Percentiles rank a stretch among this genome's conserved stretches.
These are phyloP conservation scores for Pseudocheirus occidentalis DNA, from an alignment of 2,797 vertebrate species.

Conservation along the genomic window DNA sequence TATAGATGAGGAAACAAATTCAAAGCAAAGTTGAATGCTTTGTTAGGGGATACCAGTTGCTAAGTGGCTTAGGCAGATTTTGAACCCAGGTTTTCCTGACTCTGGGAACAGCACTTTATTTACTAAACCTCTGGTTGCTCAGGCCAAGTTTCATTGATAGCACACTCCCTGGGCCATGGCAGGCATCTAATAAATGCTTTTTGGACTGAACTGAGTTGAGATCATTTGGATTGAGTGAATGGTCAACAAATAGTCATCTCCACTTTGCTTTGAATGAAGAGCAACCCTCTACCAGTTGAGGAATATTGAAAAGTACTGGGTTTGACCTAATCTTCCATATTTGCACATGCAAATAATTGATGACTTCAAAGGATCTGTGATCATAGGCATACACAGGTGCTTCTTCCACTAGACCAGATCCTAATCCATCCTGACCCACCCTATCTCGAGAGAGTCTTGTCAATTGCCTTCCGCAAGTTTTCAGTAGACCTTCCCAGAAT, in stretches of 20 bases:
- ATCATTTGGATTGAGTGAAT: not conserved
- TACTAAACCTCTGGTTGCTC: not conserved
- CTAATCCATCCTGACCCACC: not conserved
- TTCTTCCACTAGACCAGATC: not conserved
- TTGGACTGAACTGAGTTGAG: not conserved
- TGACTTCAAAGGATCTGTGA: not conserved
- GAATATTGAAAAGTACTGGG: not conserved
- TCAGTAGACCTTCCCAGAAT: not conserved
- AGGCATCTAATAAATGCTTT: not conserved
- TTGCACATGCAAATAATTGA: not conserved
- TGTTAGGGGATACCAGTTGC: not conserved
- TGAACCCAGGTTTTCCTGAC: not conserved
- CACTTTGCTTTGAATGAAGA: not conserved
- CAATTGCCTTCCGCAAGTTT: not conserved
- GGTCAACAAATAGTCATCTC: not conserved
- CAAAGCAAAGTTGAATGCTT: not conserved
- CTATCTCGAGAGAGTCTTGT: not conserved
- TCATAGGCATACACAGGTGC: not conserved
- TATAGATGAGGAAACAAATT: not conserved
- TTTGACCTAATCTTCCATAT: not conserved
- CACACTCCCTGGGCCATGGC: not conserved
- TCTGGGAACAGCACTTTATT: not conserved
- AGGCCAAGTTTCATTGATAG: not conserved
- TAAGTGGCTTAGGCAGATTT: not conserved
- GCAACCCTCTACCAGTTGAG: not conserved